Evolutionary conservation across 2,888 invertebrate genomes (phyloP), one percentile per base, ranked within the genome.

Genomic region (Nymphalis c-album): DNA sequence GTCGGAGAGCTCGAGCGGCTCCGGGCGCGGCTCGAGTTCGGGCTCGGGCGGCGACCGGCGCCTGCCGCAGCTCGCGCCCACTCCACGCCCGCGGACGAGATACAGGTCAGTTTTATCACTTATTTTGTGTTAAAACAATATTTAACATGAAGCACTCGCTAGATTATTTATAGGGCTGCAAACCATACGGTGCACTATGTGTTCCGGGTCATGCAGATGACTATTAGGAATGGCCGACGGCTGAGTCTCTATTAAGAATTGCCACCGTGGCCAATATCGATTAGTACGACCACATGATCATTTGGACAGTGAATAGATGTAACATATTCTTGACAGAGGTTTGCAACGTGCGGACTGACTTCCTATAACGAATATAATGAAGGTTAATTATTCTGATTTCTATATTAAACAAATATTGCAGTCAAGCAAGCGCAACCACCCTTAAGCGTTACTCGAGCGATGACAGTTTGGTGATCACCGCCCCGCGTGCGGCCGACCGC

Each of bases 391-490:
- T 31, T 31, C 26, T 31, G 6, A 31, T 31, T 60, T 45, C 50
- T 51, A 51, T 51, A 26, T 60, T 53, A 62, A 60, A 20, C 3
- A 40, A 2, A 8, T 2, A 3, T 84, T 83, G 50, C 81, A 91
- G 90, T 63, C 86, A 89, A 78, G 85, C 85, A 17, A 90, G 89
- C 70, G 85, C 87, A 2, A 82, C 85, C 1, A 84, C 86, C 2
- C 72, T 92, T 72, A 93, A 92, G 77, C 86, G 93, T 0, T 93
- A 92, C 68, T 87, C 92, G 3, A 92, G 92, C 64, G 93, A 92
- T 71, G 93, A 93, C 78, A 93, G 93, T 72, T 77, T 92, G 50
- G 91, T 92, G 73, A 88, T 86, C 76, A 90, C 85, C 31, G 85
- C 84, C 1, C 88, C 87, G 1, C 83, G 90, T 10, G 80, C 73